Percentiles rank a stretch among this genome's conserved stretches.
These are phyloP conservation scores for Cabera pusaria DNA, from an alignment of 2,888 invertebrate species.

Conservation along the genomic window DNA sequence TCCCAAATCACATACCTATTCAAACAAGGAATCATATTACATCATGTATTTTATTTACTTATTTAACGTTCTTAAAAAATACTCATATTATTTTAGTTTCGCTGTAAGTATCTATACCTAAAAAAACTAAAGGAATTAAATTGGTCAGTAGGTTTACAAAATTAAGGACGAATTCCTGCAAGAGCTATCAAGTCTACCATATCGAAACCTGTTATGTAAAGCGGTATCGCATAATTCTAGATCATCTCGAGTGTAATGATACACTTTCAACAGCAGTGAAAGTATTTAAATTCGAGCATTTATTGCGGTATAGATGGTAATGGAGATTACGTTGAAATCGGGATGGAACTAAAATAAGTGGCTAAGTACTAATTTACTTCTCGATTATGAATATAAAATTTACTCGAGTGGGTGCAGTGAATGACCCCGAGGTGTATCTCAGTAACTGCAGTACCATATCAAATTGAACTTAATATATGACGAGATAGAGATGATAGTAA, in stretches of 20 bases:
- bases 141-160: no score
- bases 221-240: slow-evolving; percentile 33
- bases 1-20: no score
- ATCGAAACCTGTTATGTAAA: slow-evolving; percentile 40
- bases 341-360: slow-evolving; percentile 16
- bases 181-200: slow-evolving; percentile 24
- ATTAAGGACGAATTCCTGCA: no score
- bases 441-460: slow-evolving; percentile 30
- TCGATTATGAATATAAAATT: slow-evolving; percentile 37
- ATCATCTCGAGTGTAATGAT: slow-evolving; percentile 25
- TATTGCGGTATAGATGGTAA: slow-evolving; percentile 13
- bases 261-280: slow-evolving; percentile 29
- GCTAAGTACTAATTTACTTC: slow-evolving; percentile 34
- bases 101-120: no score
- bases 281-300: slow-evolving; percentile 23
- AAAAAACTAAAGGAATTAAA: no score
- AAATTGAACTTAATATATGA: slow-evolving; percentile 41
- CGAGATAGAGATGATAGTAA: slow-evolving; percentile 44
- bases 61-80: no score
- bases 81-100: no score
- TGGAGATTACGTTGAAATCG: slow-evolving; percentile 18
- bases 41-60: no score
- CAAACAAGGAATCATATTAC: no score
- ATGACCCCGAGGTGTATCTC: slow-evolving; percentile 62
- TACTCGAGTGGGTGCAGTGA: slow-evolving; percentile 52